Evolutionary conservation across 2,797 vertebrate species (phyloP).

Genomic region (Cossypha polioptera): DNA sequence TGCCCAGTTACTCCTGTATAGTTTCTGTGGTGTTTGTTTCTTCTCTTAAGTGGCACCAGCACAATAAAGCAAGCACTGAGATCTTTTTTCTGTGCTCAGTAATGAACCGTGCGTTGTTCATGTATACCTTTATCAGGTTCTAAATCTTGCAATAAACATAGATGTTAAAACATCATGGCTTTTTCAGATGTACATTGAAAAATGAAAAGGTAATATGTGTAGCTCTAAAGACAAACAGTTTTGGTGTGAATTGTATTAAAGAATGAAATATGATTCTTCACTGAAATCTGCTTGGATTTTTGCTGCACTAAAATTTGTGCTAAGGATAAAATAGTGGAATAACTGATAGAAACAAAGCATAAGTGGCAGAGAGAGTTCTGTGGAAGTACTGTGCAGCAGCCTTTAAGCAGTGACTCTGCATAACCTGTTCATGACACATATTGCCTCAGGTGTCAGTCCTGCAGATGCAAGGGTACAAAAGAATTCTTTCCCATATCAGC

Average conservation of each 20-base stretch:
- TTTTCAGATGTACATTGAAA: slow-evolving; percentile 12
- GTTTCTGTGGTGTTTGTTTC: neutral
- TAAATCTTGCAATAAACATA: slow-evolving; percentile 32
- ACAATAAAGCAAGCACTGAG: neutral
- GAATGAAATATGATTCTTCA: neutral
- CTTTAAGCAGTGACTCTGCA: neutral
- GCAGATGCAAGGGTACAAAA: neutral
- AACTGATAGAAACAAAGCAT: neutral
- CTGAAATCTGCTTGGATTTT: neutral
- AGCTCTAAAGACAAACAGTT: neutral
- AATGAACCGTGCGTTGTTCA: neutral
- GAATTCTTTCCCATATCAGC: neutral
- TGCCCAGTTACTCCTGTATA: neutral
- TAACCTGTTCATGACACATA: neutral
- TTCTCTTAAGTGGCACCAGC: slow-evolving; percentile 9
- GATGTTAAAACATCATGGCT: neutral
- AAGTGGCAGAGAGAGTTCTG: neutral
- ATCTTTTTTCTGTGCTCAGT: neutral
- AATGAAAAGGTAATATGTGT: neutral
- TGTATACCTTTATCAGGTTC: neutral
- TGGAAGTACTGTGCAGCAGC: neutral
- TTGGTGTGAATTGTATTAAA: neutral
- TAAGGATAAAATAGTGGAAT: neutral
- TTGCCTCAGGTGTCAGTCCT: neutral
- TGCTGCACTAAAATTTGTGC: neutral